Percentiles rank a stretch among this genome's conserved stretches.
Evolutionary conservation across 2,113 vertebrate genomes (phyloP).

Genomic region (Coregonus clupeaformis): DNA sequence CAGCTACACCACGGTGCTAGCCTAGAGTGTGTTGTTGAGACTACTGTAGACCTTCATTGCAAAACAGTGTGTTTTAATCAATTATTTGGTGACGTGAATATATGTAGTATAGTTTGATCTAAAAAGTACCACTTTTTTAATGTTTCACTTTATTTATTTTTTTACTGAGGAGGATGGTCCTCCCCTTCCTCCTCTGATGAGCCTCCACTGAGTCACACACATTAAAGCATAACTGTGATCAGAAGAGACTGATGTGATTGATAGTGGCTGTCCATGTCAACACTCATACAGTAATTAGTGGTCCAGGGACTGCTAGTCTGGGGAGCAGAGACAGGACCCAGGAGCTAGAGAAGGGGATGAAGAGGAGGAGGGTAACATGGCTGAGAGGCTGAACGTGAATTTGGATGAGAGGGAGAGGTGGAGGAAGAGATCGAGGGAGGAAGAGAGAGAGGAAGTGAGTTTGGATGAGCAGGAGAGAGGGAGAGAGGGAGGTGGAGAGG

Average conservation of each 20-base stretch:
- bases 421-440: too few relatives aligned
- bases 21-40: too few relatives aligned
- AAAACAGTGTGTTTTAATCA: too few relatives aligned
- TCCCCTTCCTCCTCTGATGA: slow-evolving; percentile 9
- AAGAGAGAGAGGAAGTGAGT: too few relatives aligned
- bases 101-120: too few relatives aligned
- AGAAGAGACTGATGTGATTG: slow-evolving; percentile 55
- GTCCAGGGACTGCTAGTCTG: slow-evolving; percentile 19
- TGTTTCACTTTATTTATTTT: neutral
- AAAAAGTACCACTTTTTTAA: too few relatives aligned
- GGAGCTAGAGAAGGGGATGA: neutral
- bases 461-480: too few relatives aligned
- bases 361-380: neutral
- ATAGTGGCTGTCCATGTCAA: slow-evolving; percentile 51
- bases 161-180: neutral
- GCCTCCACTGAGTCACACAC: slow-evolving; percentile 4
- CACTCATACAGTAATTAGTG: slow-evolving; percentile 58
- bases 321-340: neutral
- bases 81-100: too few relatives aligned
- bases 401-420: neutral
- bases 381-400: neutral
- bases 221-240: slow-evolving; percentile 32
- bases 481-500: neutral
- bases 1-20: too few relatives aligned
- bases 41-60: too few relatives aligned